Evolutionary conservation across 2,888 invertebrate genomes (phyloP).

Genomic region (Drosophila sordidapex): DNA sequence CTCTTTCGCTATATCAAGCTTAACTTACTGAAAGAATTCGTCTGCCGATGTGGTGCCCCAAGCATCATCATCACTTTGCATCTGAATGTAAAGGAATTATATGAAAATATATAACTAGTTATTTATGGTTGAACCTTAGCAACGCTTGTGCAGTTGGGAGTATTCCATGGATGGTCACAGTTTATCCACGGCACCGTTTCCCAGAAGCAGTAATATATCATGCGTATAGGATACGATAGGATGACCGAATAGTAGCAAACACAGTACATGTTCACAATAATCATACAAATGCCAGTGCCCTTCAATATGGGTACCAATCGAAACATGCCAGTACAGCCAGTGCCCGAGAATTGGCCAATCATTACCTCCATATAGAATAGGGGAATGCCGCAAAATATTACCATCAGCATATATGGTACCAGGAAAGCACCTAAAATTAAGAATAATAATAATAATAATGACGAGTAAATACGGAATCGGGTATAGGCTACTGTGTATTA

Average conservation of each 20-base stretch:
- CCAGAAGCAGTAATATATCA: constrained; percentile 89
- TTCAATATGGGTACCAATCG: constrained; percentile 93
- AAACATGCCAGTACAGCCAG: constrained; percentile 93
- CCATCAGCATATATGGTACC: constrained; percentile 93
- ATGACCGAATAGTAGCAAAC: constrained; percentile 94
- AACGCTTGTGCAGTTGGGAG: constrained; percentile 88
- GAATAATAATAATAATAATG: background rate
- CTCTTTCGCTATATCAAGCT: background rate
- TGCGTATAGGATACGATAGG: constrained; percentile 93
- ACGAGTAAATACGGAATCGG: background rate
- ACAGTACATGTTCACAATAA: constrained; percentile 92
- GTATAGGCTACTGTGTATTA: background rate
- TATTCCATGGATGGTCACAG: constrained; percentile 94
- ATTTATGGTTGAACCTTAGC: constrained; percentile 53
- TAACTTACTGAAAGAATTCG: constrained; percentile 92
- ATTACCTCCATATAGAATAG: constrained; percentile 94
- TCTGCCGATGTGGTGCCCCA: constrained; percentile 88
- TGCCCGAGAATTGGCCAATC: constrained; percentile 93
- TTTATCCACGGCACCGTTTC: constrained; percentile 90
- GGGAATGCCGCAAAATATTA: constrained; percentile 93
- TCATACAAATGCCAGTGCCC: constrained; percentile 94
- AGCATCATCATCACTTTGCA: constrained; percentile 16
- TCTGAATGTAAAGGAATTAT: background rate
- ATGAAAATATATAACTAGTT: background rate
- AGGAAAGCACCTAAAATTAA: constrained; percentile 89